A percentile compares a stretch with the other conserved stretches of the same genome.
These are phyloP conservation scores for Hydra vulgaris DNA, from an alignment of 30 jellyfish, hydroid and myxozoan species.

Conservation along the genomic window DNA sequence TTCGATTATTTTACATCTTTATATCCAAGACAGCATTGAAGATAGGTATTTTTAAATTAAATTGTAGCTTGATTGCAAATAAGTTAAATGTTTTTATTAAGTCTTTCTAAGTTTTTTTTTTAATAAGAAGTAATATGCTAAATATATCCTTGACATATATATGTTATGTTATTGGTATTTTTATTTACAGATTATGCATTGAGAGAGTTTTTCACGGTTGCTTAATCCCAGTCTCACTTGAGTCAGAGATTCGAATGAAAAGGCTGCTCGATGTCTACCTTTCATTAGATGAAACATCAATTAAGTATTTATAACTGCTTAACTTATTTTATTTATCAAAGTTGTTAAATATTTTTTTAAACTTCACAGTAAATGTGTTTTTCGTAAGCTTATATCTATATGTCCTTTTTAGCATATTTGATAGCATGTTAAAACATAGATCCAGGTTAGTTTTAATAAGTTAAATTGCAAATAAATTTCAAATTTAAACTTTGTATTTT, in stretches of 20 bases:
- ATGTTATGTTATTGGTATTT: no score
- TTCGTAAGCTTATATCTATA: not conserved
- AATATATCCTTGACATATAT: no score
- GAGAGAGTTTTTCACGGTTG: constrained; percentile 90
- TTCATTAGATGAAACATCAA: constrained; percentile 49
- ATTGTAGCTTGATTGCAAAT: not conserved
- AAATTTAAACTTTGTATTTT: not conserved
- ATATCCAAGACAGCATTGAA: constrained; percentile 57
- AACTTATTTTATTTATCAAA: not conserved
- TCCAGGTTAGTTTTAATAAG: constrained; percentile 19
- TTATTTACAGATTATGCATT: constrained; percentile 47
- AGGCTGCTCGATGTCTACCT: constrained; percentile 46
- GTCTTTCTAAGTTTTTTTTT: no score
- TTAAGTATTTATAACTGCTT: constrained; percentile 15
- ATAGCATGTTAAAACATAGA: constrained; percentile 26
- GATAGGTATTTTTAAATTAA: constrained; percentile 49
- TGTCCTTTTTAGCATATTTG: constrained; percentile 18
- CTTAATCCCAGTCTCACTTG: constrained; percentile 76
- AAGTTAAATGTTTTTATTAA: no score
- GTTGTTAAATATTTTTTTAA: not conserved
- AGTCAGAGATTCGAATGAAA: constrained; percentile 51
- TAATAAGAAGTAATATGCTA: no score
- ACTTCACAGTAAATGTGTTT: not conserved
- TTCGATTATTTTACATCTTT: constrained; percentile 38
- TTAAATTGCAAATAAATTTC: not conserved